Base-by-base conservation (phyloP, 2,113 vertebrate genomes). In the Elephas maximus region DNA sequence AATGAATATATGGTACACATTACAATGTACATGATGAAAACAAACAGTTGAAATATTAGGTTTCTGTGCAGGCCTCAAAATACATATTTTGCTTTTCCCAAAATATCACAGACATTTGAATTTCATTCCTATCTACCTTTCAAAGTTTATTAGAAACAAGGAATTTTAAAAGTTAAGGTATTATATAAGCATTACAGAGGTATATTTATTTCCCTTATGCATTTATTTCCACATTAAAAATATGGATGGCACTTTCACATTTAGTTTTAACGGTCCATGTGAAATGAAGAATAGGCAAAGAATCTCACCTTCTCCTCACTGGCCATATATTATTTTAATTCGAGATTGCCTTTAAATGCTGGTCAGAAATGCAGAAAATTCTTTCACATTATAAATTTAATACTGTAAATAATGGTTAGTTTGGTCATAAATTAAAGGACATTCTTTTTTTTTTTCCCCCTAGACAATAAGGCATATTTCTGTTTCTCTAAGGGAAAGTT, bases 241-340 rank as follows among this genome's bases (percentile, higher is more conserved):
- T 80, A 77, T 2, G 80, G 21, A 60, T 82, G 71, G 14, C 26
- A 79, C 5, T 62, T 53, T 71, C 18, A 65, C 1, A 67, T 69
- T 91, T 92, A 96, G 23, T 78, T 90, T 90, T 88, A 95, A 65
- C 79, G 53, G 20, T 57, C 33, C 57, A 78, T 26, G 6, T 88
- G 65, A 95, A 94, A 88, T 83, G 26, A 95, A 95, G 93, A 85
- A 53, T 20, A 63, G 45, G 18, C 60, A 94, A 92, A 45, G 80
- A 85, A 93, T 65, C 26, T 57, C 1, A 85, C 24, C 48, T 95
- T 92, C 88, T 81, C 11, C 0, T 71, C 33, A 45, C 2, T 78
- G 17, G 12, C 33, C 84, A 96, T 51, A 74, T 82, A 82, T 73
- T 81, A 92, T 23, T 80, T 96, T 85, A 79, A 88, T 73, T 80